Evolutionary conservation across 2,113 vertebrate species (phyloP), one percentile per base, ranked within the genome.

Genomic region (Semnornis frantzii): DNA sequence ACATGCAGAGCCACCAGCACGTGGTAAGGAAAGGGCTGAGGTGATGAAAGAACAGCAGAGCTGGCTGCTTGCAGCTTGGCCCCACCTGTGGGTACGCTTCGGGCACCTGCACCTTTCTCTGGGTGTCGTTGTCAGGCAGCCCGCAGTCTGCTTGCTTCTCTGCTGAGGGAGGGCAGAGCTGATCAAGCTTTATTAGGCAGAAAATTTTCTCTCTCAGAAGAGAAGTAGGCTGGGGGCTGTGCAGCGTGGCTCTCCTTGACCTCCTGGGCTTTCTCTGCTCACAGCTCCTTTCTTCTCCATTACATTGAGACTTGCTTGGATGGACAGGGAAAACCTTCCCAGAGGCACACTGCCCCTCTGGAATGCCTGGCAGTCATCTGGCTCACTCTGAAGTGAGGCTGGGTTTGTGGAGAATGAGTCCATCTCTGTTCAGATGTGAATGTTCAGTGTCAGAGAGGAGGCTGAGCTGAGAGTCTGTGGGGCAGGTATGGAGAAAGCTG

Each of bases 1-100:
- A 98, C 89, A 98, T 96, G 93, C 96, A 96, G 86, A 97, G 91
- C 75, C 97, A 97, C 68, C 97, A 95, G 64, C 96, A 94, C n/a
- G 81, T 44, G 97, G 98, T 98, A 93, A 98, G 97, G 59, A 72
- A 64, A 31, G 19, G 30, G 15, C 17, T 63, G 59, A 33, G 13
- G 6, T 54, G 8, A 3, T 21, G 69, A 48, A 33, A 15, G 44
- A 30, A 48, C 17, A 55, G 21, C 3, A 2, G 42, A 62, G 63
- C 10, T 75, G 42, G 13, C 31, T 54, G 64, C 12, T 34, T 52
- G 42, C 58, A 65, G 31, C n/a, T 14, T 50, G n/a, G 39, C 50
- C 24, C 16, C 5, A 13, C 21, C 10, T 0, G 0, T 21, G 33
- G 50, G 68, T 31, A 55, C 6, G 10, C 13, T 73, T 85, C 1